These are phyloP conservation scores for Garra rufa DNA, from an alignment of 2,113 vertebrate species.

Conservation along the genomic window DNA sequence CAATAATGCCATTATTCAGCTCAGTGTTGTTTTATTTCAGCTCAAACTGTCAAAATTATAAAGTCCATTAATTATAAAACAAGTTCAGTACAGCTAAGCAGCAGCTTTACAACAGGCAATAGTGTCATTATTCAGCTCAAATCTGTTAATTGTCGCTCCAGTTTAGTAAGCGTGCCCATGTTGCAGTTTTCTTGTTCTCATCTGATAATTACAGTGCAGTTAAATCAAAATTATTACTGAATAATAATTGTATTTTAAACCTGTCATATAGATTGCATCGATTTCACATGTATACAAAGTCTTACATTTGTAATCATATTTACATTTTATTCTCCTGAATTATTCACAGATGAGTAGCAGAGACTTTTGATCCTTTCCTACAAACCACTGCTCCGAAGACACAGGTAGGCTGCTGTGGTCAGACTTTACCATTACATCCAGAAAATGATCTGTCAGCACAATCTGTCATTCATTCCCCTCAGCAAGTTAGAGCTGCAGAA, in stretches of 20 bases:
- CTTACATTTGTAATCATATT: background rate
- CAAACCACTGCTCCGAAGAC: conserved; percentile 64
- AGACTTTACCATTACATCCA: background rate
- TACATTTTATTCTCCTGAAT: conserved; percentile 12
- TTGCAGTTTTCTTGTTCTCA: background rate
- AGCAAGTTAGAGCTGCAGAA: background rate
- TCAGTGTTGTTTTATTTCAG: no score
- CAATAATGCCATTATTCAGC: background rate
- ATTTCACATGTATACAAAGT: background rate
- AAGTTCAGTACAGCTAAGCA: no score
- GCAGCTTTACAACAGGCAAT: no score
- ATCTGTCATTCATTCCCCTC: background rate
- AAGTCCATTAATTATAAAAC: background rate
- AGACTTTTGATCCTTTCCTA: conserved; percentile 62
- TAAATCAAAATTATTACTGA: background rate
- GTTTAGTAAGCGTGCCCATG: background rate
- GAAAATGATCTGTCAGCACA: background rate
- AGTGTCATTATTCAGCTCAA: background rate
- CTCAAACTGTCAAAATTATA: background rate
- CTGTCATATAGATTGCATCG: background rate
- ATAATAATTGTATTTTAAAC: background rate
- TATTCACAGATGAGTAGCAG: conserved; percentile 69
- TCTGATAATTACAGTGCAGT: background rate
- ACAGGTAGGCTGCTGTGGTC: conserved; percentile 71
- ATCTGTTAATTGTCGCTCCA: background rate